phyloP scores from a whole-genome alignment of 37 sponge, comb jelly and placozoan species.

The Beroe forskalii region DNA sequence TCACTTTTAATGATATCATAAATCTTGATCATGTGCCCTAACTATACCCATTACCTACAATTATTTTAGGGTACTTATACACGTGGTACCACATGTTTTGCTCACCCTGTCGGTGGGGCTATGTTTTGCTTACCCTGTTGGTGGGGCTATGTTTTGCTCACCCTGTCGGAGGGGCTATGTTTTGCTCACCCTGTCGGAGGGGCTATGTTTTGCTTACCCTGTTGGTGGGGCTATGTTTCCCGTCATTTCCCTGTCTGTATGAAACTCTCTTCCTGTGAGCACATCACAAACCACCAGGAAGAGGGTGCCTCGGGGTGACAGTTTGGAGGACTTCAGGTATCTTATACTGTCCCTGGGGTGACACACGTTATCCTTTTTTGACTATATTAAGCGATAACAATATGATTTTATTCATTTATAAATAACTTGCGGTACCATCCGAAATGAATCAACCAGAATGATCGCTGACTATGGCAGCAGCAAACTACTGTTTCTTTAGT shows the following conservation, averaged over 20 bases:
- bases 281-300: conserved; percentile 55
- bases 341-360: conserved; percentile 8
- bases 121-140: conserved; percentile 35
- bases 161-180: too few relatives aligned
- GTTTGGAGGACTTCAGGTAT: background rate
- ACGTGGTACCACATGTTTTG: too few relatives aligned
- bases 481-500: background rate
- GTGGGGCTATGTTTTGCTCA: background rate
- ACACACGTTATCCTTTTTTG: background rate
- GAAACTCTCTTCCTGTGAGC: background rate
- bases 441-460: background rate
- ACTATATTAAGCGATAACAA: too few relatives aligned
- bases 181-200: too few relatives aligned
- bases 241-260: background rate
- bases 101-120: too few relatives aligned
- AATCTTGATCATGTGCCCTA: too few relatives aligned
- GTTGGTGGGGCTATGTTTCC: conserved; percentile 3
- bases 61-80: too few relatives aligned
- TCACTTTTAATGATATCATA: too few relatives aligned
- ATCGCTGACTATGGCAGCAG: too few relatives aligned
- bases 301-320: background rate
- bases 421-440: background rate
- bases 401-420: too few relatives aligned
- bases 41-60: too few relatives aligned
- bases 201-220: conserved; percentile 26